Evolutionary conservation across 1,140 invertebrate species (phyloP), one percentile per base, ranked within the genome.

Genomic region (Meloidogyne floridensis): DNA sequence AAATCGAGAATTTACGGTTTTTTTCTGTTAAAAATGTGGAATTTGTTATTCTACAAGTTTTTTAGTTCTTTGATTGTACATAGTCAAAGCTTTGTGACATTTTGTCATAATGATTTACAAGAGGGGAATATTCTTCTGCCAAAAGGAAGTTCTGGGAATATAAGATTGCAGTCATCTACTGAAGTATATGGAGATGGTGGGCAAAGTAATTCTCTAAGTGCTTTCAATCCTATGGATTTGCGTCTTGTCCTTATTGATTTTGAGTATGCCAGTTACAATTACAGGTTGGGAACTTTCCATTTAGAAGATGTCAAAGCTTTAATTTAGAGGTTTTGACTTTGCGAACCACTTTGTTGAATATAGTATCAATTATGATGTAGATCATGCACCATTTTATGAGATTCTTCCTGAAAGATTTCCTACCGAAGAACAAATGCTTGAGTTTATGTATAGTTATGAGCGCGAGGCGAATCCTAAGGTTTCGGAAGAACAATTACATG

Each of bases 61-160:
- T 88, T 69, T 73, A 87, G 87, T 65, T 72, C 71, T 13, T 47
- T 85, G 10, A 87, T 89, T 20, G 76, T 69, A 4, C 65, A 87
- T 3, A 87, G 87, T 75, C 86, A 79, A 32, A 87, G 85, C 71
- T 94, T 95, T 0, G 95, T 98, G 2, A 93, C 96, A 0, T 99
- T 99, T 90, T 97, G 95, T 89, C 97, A 99, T 91, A 98, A 98
- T 90, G 97, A 98, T 90, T 92, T 98, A 90, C 96, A 98, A 91
- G 95, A 97, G 93, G 97, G 87, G 3, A 89, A 89, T 75, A 89
- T 89, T 77, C 80, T 89, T 2, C 73, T 89, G 18, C 88, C 88
- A n/a, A 89, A 89, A 80, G 89, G 86, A 9, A 87, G 85, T 73
- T 89, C 88, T 10, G 88, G 89, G 18, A 89, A 89, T 70, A 89